Evolutionary conservation across 1,140 invertebrate species (phyloP).

Genomic region (Philotrypesis tridentata): DNA sequence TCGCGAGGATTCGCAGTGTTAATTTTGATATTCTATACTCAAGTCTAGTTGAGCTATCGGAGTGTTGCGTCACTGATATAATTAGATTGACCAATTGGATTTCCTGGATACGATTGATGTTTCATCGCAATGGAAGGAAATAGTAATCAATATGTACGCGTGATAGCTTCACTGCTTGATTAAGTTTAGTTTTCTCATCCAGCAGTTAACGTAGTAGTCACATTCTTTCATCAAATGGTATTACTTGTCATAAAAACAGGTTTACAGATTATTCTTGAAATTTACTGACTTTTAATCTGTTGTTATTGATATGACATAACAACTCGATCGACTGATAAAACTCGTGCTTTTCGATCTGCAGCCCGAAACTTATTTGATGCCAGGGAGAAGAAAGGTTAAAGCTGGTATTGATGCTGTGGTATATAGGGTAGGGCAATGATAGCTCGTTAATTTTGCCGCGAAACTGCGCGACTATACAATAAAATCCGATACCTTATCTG

Average conservation of each 20-base stretch:
- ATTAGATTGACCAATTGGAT: no score
- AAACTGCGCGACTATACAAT: conserved; percentile 1
- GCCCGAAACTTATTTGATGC: not conserved
- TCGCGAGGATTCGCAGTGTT: not conserved
- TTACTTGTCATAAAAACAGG: no score
- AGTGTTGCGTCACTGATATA: no score
- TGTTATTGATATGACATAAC: no score
- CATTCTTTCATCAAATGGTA: no score
- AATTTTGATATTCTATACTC: not conserved
- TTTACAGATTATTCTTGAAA: not conserved
- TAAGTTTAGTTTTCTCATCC: no score
- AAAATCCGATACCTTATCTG: conserved; percentile 18
- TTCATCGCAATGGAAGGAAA: no score
- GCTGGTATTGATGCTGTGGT: not conserved
- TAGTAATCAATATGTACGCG: no score
- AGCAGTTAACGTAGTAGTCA: no score
- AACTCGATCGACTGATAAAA: not conserved
- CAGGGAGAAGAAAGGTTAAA: not conserved
- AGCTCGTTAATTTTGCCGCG: conserved; percentile 9
- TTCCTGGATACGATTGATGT: no score
- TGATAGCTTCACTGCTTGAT: no score
- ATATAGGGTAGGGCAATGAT: not conserved
- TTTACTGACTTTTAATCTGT: not conserved
- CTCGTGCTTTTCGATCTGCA: not conserved
- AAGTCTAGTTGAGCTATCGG: no score